These are phyloP conservation scores for Eupithecia subfuscata DNA, from an alignment of 2,888 invertebrate species.

Conservation along the genomic window DNA sequence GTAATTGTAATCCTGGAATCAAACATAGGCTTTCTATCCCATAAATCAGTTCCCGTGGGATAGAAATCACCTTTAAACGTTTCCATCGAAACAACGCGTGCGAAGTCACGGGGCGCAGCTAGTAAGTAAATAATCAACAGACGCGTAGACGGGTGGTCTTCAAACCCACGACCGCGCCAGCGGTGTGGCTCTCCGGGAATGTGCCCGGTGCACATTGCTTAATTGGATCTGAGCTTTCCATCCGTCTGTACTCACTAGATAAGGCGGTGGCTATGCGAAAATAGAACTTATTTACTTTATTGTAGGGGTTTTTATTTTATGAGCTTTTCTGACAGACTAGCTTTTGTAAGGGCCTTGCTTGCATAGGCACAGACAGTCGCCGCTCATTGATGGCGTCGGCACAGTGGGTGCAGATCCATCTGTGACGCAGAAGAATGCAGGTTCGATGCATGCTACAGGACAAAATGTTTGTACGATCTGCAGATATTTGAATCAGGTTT, in stretches of 20 bases:
- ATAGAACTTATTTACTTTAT: background rate
- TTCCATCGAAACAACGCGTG: too few relatives aligned
- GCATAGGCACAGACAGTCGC: background rate
- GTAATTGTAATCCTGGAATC: too few relatives aligned
- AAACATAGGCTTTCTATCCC: too few relatives aligned
- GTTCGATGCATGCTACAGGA: background rate
- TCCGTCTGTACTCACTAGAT: slow-evolving; percentile 9
- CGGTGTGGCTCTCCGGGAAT: background rate
- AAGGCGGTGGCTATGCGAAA: slow-evolving; percentile 9
- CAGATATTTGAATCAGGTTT: background rate
- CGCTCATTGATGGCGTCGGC: background rate
- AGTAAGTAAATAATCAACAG: too few relatives aligned
- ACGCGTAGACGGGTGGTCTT: background rate
- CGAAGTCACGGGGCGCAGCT: too few relatives aligned
- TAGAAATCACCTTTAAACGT: too few relatives aligned
- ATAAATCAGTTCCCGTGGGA: too few relatives aligned
- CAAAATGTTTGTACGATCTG: background rate
- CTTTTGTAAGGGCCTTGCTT: background rate
- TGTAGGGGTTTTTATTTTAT: background rate
- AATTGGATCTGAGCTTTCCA: slow-evolving; percentile 6
- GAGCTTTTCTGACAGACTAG: background rate
- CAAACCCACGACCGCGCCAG: background rate
- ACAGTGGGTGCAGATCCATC: background rate
- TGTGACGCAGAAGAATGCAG: background rate
- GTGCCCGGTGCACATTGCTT: slow-evolving; percentile 9